Base-by-base conservation (phyloP, 1,140 invertebrate species). In the Bombus turneri region DNA sequence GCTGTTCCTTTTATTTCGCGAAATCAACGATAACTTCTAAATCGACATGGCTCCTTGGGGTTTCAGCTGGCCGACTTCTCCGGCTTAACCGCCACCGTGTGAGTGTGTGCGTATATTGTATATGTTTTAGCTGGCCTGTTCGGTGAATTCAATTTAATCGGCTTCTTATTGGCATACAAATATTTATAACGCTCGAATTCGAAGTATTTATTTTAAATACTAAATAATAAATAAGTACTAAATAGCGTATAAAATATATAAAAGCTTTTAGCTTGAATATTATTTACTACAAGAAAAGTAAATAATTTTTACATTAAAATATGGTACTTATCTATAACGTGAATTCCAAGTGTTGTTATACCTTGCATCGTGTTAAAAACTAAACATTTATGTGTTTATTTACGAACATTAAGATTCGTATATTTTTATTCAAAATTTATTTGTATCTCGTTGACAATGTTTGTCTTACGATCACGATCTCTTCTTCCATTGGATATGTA, bases 21-120 rank as follows among this genome's bases (percentile, higher is more conserved):
- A 28, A 64, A 43, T 68, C 69, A 57, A 73, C 57, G 39, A 53
- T 78, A 79, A 73, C 57, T 85, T 85, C 15, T 13, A 22, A 74
- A 74, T 68, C 34, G 43, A 47, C 28, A 34, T 8, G 53, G 31
- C 31, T 12, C 41, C n/a, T 41, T 22, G 13, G 39, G 59, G 9
- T 41, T 76, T 77, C 43, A 3, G 5, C 15, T 76, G 25, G 31
- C 31, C 28, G 57, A 75, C 9, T 68, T 83, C 37, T 31, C 34
- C 28, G 28, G 3, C 15, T 78, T 59, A 22, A 4, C 6, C 18
- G 5, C 18, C 0, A 5, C 13, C n/a, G 57, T 28, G 10, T 28
- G 25, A 25, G 57, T 28, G 57, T 59, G 57, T 28, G 10, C 22
- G 57, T 28, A 12, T n/a, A 28, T 62, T 62, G 10, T 62, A 13